Percentiles rank a stretch among this genome's conserved stretches.
These are phyloP conservation scores for Drosophila orena DNA, from an alignment of 1,140 invertebrate species.

Conservation along the genomic window DNA sequence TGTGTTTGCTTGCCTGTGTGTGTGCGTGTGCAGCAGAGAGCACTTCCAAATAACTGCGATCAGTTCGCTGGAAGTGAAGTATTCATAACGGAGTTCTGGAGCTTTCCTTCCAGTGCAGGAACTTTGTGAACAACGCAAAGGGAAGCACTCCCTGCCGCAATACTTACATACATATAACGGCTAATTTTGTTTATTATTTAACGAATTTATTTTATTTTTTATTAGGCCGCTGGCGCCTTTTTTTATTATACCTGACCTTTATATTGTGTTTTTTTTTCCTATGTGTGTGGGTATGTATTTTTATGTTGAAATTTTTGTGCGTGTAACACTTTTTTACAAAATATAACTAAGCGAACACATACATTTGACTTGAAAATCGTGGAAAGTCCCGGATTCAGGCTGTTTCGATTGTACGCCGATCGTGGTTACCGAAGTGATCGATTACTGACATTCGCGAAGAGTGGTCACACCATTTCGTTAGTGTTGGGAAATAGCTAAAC, in stretches of 20 bases:
- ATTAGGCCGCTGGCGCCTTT: not conserved
- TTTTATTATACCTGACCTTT: constrained; percentile 47
- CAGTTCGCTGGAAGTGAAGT: constrained; percentile 2
- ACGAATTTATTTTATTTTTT: not conserved
- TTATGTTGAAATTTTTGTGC: constrained; percentile 42
- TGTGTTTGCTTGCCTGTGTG: not conserved
- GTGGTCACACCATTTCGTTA: no score
- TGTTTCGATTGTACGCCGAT: not conserved
- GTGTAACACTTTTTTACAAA: constrained; percentile 57
- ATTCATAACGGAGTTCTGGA: not conserved
- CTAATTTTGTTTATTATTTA: constrained; percentile 51
- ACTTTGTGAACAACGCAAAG: not conserved
- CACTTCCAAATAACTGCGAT: constrained; percentile 9
- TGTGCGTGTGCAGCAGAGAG: not conserved
- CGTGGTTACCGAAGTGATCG: no score
- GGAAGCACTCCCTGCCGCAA: not conserved
- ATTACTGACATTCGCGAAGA: not conserved
- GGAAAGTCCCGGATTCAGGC: constrained; percentile 20
- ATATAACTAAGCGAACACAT: constrained; percentile 40
- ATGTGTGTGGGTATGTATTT: constrained; percentile 45
- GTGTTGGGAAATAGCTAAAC: no score
- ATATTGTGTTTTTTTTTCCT: constrained; percentile 21
- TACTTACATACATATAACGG: constrained; percentile 51
- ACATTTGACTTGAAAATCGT: constrained; percentile 50
- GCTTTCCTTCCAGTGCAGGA: no score